Evolutionary conservation across 2,888 invertebrate genomes (phyloP), one percentile per base, ranked within the genome.

Genomic region (Cantharis rufa): DNA sequence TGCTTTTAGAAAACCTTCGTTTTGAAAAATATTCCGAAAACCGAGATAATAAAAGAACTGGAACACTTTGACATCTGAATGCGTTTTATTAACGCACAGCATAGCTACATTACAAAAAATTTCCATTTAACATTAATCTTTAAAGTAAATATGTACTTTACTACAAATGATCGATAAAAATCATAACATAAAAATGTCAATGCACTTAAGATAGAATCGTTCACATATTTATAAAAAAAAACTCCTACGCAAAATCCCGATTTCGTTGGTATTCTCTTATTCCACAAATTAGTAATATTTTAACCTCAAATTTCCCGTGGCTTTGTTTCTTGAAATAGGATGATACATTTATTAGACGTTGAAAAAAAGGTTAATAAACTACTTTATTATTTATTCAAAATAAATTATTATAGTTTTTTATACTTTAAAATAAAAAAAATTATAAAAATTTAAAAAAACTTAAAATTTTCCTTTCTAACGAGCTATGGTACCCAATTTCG

Each of bases 361-460:
- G 15, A 64, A n/a, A 11, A 68, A 71, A 21, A 74, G 80, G 80
- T 80, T 77, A 80, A 76, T 72, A 78, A 80, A 80, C 80, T 76
- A 62, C 15, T 72, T 72, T 77, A 78, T 78, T 71, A 77, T 69
- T 77, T 63, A 80, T 78, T 5, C 2, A n/a, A 48, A 48, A 48
- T n/a, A 66, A 21, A 66, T 66, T 66, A n/a, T 66, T 66, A n/a
- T 28, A 28, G 10, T 28, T 10, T 27, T 28, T 11, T 24, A 24
- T 24, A 24, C 9, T 24, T 9, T 0, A 24, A 24, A 24, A 24
- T 24, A 24, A 24, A 24, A 5, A 21, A 27, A 27, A 27, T 27
- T 27, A 27, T 27, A 9, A 27, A 27, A 27, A 27, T n/a, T n/a
- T 28, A 10, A 28, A 28, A 28, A 28, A 28, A 27, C 2, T 10